Base-by-base conservation (phyloP, 2,113 vertebrate genomes). In the Aspiorhynchus laticeps region DNA sequence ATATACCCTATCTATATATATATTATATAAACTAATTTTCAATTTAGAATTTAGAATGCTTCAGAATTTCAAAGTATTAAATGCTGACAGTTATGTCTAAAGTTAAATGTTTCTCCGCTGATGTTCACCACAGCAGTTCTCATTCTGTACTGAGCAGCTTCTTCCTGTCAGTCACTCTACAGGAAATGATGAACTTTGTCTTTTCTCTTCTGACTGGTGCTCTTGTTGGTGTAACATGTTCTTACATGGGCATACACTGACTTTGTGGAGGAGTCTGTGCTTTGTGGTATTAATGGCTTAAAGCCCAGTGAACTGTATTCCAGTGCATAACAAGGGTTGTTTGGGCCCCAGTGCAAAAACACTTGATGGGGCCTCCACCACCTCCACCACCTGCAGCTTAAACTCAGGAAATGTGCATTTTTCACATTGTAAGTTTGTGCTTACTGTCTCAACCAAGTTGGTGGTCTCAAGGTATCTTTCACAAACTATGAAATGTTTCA, bases 161-260 rank as follows among this genome's bases (percentile, higher is more conserved):
- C 43, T 77, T 77, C 43, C 43, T 77, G 74, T 77, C 43, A 77
- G 24, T 48, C 41, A 77, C 12, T 46, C 14, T 77, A 15, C 75
- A 78, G 46, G 75, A 78, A 78, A 51, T 78, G 3, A 78, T 53
- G 5, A 41, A 41, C 19, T 33, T 31, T 67, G 63, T 67, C 28
- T 67, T 26, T 31, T 28, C 63, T 0, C 63, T 21, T 71, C 67
- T 71, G 33, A 71, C 33, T 71, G 63, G 26, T 31, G 6, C 14
- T 31, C 14, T 67, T 3, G 19, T 21, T 21, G 33, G 0, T 0
- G 7, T 71, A 33, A 36, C 31, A 24, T 41, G 4, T 24, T 38
- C 7, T 69, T 7, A 8, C 2, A 69, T 33, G 65, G 19, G 24
- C 69, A 73, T 38, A 38, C 33, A 7, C 17, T 69, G 31, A 36